These are phyloP conservation scores for Leptestheria dahalacensis DNA, from an alignment of 1,140 invertebrate species.

Conservation along the genomic window DNA sequence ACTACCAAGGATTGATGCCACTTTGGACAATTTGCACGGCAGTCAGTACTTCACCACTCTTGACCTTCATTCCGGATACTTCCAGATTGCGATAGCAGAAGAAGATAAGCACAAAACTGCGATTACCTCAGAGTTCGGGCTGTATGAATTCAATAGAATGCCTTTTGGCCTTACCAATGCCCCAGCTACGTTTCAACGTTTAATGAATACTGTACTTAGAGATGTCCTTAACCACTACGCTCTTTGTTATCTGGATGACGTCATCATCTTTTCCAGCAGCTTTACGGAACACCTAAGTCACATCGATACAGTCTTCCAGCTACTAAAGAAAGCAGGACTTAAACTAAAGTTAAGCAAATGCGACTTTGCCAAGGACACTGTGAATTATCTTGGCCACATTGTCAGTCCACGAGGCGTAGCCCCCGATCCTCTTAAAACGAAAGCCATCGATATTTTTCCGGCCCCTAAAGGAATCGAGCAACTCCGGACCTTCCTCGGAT, in stretches of 20 bases:
- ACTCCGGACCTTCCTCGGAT: constrained; percentile 13
- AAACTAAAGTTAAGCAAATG: constrained; percentile 23
- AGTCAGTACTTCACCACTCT: constrained; percentile 27
- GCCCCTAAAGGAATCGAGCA: constrained; percentile 16
- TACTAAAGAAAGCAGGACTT: constrained; percentile 17
- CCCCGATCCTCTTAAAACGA: constrained; percentile 18
- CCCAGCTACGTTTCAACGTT: constrained; percentile 29
- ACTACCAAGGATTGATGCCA: constrained; percentile 31
- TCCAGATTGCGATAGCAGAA: constrained; percentile 29
- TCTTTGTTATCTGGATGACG: constrained; percentile 31
- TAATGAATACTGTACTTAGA: constrained; percentile 25
- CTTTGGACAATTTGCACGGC: constrained; percentile 26
- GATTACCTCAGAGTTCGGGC: constrained; percentile 26
- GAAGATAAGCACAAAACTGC: constrained; percentile 29
- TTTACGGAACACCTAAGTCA: constrained; percentile 26
- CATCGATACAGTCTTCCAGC: constrained; percentile 22
- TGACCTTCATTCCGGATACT: constrained; percentile 30
- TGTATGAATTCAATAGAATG: constrained; percentile 30
- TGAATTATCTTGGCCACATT: constrained; percentile 23
- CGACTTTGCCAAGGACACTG: constrained; percentile 21
- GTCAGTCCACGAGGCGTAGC: constrained; percentile 18
- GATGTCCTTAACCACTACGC: constrained; percentile 17
- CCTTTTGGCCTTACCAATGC: constrained; percentile 32
- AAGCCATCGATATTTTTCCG: constrained; percentile 18
- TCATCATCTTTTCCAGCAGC: constrained; percentile 26